Evolutionary conservation across 2,113 vertebrate species (phyloP).

Genomic region (Alligator sinensis): DNA sequence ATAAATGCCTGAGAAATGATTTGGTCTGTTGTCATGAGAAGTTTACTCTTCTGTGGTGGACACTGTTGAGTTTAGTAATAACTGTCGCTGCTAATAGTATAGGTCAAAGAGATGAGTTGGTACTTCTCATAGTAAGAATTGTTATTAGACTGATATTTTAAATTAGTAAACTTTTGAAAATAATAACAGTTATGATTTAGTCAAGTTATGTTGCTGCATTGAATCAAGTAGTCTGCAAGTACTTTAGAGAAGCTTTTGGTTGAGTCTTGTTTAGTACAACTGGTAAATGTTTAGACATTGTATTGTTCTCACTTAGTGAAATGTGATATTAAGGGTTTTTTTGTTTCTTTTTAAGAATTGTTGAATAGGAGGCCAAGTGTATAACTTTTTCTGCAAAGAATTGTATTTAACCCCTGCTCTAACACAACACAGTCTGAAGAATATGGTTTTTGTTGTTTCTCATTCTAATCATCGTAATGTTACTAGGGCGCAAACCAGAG

Average conservation of each 20-base stretch:
- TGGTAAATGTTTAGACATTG: not conserved
- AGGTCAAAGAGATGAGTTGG: not conserved
- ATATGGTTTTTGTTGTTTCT: rapidly evolving
- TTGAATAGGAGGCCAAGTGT: not conserved
- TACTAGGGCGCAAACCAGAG: constrained; percentile 84
- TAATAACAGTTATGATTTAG: not conserved
- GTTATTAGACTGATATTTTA: rapidly evolving
- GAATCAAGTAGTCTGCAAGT: not conserved
- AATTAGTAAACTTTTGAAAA: not conserved
- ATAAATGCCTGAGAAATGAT: not conserved
- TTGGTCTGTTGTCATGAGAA: not conserved
- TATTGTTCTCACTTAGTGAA: not conserved
- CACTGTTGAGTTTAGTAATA: rapidly evolving
- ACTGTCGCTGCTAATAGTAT: not conserved
- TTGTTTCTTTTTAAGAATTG: not conserved
- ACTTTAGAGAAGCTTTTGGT: not conserved
- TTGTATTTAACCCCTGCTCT: not conserved
- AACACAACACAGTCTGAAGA: not conserved
- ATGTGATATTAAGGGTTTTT: not conserved
- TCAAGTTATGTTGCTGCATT: not conserved
- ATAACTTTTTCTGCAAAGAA: not conserved
- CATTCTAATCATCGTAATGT: not conserved
- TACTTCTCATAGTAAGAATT: not conserved
- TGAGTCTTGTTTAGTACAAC: not conserved
- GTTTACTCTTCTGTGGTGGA: not conserved